Evolutionary conservation across 2,113 vertebrate species (phyloP), one percentile per base, ranked within the genome.

Genomic region (Formicarius rufipectus): DNA sequence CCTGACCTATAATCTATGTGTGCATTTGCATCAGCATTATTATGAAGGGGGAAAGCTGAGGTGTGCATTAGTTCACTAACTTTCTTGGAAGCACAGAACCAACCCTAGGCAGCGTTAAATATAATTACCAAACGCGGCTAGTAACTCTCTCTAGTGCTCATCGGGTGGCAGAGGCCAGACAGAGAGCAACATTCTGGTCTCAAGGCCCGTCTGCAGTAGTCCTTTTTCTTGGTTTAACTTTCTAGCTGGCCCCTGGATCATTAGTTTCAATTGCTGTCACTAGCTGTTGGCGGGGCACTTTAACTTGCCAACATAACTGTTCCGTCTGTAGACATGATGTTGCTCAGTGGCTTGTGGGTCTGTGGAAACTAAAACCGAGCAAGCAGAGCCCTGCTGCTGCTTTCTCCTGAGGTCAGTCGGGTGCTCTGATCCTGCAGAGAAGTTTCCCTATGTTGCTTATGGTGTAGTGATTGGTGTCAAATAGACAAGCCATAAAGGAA

Each of bases 371-470:
- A 28, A 86, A 88, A 45, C 30, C 0, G 0, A 66, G 74, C 21
- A 63, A 77, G 79, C 8, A 14, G 52, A 63, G n/a, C 68, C 44
- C 44, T 31, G 53, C 76, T 87, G n/a, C 39, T 0, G 0, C 53
- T 35, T 77, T 81, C 37, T 84, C 11, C 20, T 1, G 66, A 63
- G 76, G 47, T 88, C 82, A 59, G 55, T 49, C 0, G 4, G 15
- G n/a, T 67, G 55, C 82, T 68, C 37, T 6, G 28, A 33, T 67
- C 69, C 76, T 35, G 68, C 56, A 58, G 52, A 83, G 60, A n/a
- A 45, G 16, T 75, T 44, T 35, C 67, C 47, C 7, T 84, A 9
- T 5, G 0, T n/a, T 10, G 4, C 0, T 1, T 1, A 1, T 4
- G 18, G 24, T 4, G 27, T 18, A 7, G 21, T 8, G 22, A 7